These are phyloP conservation scores for Ammospiza nelsoni DNA, from an alignment of 2,113 vertebrate species.

Conservation along the genomic window DNA sequence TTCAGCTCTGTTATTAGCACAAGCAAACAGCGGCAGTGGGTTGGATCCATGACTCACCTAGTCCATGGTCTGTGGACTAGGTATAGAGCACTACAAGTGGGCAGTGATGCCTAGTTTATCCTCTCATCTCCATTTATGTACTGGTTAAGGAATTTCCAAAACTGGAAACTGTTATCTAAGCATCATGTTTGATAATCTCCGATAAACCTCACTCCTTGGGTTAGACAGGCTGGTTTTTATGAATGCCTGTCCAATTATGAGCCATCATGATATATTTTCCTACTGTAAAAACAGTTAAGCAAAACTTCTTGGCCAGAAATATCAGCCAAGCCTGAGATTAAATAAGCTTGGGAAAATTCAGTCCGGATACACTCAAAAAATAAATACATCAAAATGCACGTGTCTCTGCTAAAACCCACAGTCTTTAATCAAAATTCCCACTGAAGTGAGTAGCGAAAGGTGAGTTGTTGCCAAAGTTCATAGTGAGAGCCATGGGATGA, in stretches of 20 bases:
- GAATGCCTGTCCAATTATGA: not conserved
- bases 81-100: rapidly evolving
- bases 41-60: not conserved
- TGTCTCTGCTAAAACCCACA: not conserved
- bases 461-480: conserved; percentile 37
- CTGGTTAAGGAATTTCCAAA: not conserved
- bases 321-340: conserved; percentile 20
- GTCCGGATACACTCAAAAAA: conserved; percentile 28
- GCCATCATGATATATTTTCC: not conserved
- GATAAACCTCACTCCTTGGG: not conserved
- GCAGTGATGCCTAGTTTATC: not conserved
- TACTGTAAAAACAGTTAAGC: conserved; percentile 30
- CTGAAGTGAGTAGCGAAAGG: not conserved
- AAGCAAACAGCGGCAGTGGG: not conserved
- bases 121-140: not conserved
- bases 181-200: not conserved
- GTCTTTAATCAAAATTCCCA: conserved; percentile 60
- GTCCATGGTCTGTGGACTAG: not conserved
- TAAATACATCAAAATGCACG: conserved; percentile 36
- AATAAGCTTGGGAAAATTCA: conserved; percentile 49
- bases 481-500: not conserved
- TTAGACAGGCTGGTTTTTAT: not conserved
- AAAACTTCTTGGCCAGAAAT: not conserved
- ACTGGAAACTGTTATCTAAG: not conserved
- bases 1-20: not conserved